Conservation (phyloP, 1,140 invertebrate genomes). For the Lepidurus apus region DNA sequence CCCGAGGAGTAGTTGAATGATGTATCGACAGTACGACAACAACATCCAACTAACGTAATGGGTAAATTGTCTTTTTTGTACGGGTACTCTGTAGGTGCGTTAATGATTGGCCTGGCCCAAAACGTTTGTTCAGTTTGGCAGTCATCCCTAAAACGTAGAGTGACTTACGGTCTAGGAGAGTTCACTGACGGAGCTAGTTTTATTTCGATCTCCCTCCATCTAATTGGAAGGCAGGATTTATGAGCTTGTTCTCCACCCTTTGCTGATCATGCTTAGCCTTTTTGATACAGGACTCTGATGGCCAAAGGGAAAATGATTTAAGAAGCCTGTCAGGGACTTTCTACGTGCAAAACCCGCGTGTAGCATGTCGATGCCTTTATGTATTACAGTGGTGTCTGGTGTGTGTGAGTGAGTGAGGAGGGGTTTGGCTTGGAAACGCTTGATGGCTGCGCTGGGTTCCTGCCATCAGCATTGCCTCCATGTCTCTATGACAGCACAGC, state of each 20-base stretch:
- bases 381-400: background rate
- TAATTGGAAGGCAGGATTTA: slow-evolving; percentile 15
- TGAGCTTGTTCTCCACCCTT: slow-evolving; percentile 21
- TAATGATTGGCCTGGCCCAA: background rate
- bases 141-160: slow-evolving; percentile 12
- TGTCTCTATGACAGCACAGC: slow-evolving; percentile 7
- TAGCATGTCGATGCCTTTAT: background rate
- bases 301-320: background rate
- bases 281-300: background rate
- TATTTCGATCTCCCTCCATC: slow-evolving; percentile 7
- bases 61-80: background rate
- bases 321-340: background rate
- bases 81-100: background rate
- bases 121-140: slow-evolving; percentile 2
- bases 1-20: background rate
- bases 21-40: background rate
- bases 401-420: background rate
- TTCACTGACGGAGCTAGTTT: slow-evolving; percentile 4
- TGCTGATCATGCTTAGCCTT: slow-evolving; percentile 9
- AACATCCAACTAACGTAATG: background rate
- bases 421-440: background rate
- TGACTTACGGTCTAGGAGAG: background rate
- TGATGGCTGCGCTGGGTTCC: slow-evolving; percentile 10
- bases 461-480: background rate
- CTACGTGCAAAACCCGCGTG: background rate